A percentile compares a stretch with the other conserved stretches of the same genome.
Conservation (phyloP, 2,797 vertebrate genomes). For the Poecilia wingei region DNA sequence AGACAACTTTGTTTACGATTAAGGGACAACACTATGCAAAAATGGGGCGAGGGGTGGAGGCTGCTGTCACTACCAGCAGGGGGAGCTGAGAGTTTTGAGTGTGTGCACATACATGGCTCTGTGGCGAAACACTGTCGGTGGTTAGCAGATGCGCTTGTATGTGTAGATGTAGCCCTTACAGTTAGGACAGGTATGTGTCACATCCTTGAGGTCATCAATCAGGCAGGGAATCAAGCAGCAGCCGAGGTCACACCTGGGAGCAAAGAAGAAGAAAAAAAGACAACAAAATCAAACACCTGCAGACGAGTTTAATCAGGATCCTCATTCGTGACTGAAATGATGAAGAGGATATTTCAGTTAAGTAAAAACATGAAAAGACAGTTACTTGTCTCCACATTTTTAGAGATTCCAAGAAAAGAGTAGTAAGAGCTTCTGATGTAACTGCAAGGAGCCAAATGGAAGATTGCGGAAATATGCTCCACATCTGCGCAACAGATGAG, state of each 20-base stretch:
- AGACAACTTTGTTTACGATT: slow-evolving; percentile 64
- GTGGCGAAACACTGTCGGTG: slow-evolving; percentile 63
- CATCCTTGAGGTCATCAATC: slow-evolving; percentile 98
- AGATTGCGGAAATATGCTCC: background rate
- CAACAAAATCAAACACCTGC: background rate
- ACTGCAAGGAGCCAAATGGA: background rate
- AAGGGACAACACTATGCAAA: slow-evolving; percentile 62
- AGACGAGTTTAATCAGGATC: background rate
- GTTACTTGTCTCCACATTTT: background rate
- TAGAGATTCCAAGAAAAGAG: background rate
- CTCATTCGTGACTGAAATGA: background rate
- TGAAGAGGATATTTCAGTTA: background rate
- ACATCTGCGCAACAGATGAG: background rate
- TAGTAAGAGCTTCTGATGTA: background rate
- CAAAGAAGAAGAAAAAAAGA: background rate
- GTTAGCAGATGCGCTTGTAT: slow-evolving; percentile 98
- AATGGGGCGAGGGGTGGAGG: slow-evolving; percentile 12
- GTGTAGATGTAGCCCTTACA: slow-evolving; percentile 99
- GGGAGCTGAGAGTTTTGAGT: slow-evolving; percentile 48
- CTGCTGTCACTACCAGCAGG: slow-evolving; percentile 61
- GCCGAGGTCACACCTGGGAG: slow-evolving; percentile 92
- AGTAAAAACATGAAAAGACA: background rate
- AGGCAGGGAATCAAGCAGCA: slow-evolving; percentile 98
- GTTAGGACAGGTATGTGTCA: slow-evolving; percentile 97
- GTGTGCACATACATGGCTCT: slow-evolving; percentile 64